phyloP scores from a whole-genome alignment of 2,113 vertebrate species.

The Spermophilus dauricus region DNA sequence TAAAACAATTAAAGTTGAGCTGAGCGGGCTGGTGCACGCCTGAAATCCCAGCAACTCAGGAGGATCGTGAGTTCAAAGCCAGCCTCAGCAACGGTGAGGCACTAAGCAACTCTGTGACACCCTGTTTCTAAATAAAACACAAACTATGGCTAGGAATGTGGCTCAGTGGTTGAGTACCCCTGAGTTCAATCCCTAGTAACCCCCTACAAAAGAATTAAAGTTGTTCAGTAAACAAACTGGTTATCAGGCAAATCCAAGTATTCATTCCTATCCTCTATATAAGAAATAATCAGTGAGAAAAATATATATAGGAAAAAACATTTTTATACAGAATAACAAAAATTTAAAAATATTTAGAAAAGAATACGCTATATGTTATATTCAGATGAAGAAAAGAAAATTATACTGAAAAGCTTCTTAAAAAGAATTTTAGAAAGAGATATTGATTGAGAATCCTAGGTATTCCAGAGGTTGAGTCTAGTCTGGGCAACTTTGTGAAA shows the following conservation, averaged over 20 bases:
- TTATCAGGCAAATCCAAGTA: slow-evolving; percentile 43
- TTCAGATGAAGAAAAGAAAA: not conserved
- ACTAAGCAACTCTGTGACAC: too few species aligned
- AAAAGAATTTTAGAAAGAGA: not conserved
- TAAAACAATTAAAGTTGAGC: not conserved
- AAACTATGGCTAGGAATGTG: too few species aligned
- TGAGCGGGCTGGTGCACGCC: too few species aligned
- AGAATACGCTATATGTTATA: not conserved
- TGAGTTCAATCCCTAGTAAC: too few species aligned
- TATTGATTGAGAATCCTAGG: not conserved
- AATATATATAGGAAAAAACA: not conserved
- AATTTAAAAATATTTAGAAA: not conserved
- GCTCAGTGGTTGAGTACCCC: too few species aligned
- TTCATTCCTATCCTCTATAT: not conserved
- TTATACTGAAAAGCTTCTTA: slow-evolving; percentile 19
- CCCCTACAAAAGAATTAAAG: not conserved
- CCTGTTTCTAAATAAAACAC: too few species aligned
- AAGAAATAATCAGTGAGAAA: not conserved
- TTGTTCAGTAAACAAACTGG: not conserved
- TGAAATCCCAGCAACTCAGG: too few species aligned
- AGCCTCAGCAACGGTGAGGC: too few species aligned
- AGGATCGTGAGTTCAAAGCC: too few species aligned
- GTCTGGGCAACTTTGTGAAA: too few species aligned
- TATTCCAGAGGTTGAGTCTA: too few species aligned
- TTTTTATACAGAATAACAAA: not conserved